A percentile compares a stretch with the other conserved stretches of the same genome.
Conservation (phyloP, 2,888 invertebrate genomes). For the Brassicogethes aeneus region DNA sequence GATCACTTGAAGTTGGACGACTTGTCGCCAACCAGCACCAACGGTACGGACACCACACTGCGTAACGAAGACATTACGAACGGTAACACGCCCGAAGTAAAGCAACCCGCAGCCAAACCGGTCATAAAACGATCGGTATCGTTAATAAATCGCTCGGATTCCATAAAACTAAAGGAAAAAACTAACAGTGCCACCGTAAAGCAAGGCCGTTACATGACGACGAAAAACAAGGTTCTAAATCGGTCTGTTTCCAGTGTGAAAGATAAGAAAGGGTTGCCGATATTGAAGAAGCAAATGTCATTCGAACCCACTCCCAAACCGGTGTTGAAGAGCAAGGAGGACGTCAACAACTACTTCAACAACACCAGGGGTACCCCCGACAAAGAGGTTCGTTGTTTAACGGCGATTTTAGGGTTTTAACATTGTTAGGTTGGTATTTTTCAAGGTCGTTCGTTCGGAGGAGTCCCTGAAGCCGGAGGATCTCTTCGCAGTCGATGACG, state of each 20-base stretch:
- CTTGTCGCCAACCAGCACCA: conserved; percentile 27
- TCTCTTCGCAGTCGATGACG: conserved; percentile 34
- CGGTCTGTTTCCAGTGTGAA: conserved; percentile 3
- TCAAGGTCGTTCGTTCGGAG: too few relatives aligned
- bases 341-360: conserved; percentile 29
- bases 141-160: conserved; percentile 1
- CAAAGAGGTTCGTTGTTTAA: too few relatives aligned
- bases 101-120: conserved; percentile 11
- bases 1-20: conserved; percentile 27
- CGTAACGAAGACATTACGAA: conserved; percentile 32
- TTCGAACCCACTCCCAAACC: conserved; percentile 41
- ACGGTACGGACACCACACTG: conserved; percentile 22
- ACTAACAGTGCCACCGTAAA: neutral
- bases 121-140: conserved; percentile 15
- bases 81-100: neutral
- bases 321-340: conserved; percentile 35
- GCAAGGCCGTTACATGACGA: neutral
- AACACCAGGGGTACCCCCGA: too few relatives aligned
- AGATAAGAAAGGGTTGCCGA: conserved; percentile 36
- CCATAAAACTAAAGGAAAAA: neutral
- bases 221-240: neutral
- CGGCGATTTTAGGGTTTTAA: too few relatives aligned
- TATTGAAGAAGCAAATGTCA: conserved; percentile 49
- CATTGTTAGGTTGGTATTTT: too few relatives aligned
- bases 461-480: conserved; percentile 27